Base-by-base conservation (phyloP, 1,140 invertebrate species). In the Tetramorium simillimum region DNA sequence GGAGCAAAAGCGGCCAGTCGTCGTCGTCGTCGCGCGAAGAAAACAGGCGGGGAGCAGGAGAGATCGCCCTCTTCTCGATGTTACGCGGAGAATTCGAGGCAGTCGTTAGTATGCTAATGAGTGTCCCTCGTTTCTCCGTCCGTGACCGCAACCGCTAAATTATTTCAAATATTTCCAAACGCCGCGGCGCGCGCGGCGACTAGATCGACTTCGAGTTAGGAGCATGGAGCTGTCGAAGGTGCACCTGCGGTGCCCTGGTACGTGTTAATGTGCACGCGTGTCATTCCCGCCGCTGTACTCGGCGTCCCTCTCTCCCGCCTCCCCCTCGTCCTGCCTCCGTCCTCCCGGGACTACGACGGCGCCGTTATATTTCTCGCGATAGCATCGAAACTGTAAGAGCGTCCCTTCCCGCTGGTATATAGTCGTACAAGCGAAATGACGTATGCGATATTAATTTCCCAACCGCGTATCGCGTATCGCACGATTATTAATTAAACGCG, bases 71-170 rank as follows among this genome's bases (percentile, higher is more conserved):
- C 89, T 86, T 88, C 53, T 89, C 87, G 89, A 92, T 92, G 93
- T 93, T 91, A 92, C 92, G 90, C 90, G 76, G 86, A 85, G 93
- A 93, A 92, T 93, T 91, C 90, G 86, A 92, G 88, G 63, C 88
- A 92, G 92, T 94, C 93, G 94, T 95, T 94, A 94, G 94, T 94
- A 95, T 95, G 94, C 94, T 95, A 95, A 95, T 95, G 92, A 92
- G 91, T 80, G 87, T 92, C 89, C 87, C 90, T 88, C 67, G 88
- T 82, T 86, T 77, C 85, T 87, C 51, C 49, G 72, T 77, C 65
- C 84, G 80, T 69, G 86, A 80, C 82, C 81, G 88, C 85, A 90
- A 18, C 91, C 76, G 82, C 85, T 93, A 92, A 94, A 94, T 94
- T 94, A 93, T 94, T 93, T 93, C 82, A 92, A 94, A 94, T 93